Percentiles rank a stretch among this genome's conserved stretches.
phyloP scores from a whole-genome alignment of 2,888 invertebrate species.

The Drosophila paramelanica region DNA sequence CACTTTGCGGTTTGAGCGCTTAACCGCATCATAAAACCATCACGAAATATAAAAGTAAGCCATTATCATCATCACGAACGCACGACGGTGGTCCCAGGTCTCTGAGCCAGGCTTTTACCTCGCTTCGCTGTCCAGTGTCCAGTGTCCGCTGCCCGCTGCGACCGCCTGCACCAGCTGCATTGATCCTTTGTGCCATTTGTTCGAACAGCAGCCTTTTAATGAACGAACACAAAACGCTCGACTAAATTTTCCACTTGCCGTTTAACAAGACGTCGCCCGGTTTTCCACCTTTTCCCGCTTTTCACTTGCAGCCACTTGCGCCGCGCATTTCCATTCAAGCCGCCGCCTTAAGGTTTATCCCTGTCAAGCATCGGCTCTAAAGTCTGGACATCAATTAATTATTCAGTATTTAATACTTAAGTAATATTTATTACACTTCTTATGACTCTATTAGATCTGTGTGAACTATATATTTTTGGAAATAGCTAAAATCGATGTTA shows the following conservation, averaged over 20 bases:
- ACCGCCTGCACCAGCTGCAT: slow-evolving; percentile 49
- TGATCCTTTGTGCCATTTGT: slow-evolving; percentile 48
- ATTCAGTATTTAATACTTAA: neutral
- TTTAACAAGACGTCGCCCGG: slow-evolving; percentile 13
- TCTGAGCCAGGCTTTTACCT: slow-evolving; percentile 25
- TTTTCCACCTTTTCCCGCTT: slow-evolving; percentile 27
- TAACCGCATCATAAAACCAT: slow-evolving; percentile 82
- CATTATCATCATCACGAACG: slow-evolving; percentile 76
- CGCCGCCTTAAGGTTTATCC: slow-evolving; percentile 1
- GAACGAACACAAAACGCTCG: slow-evolving; percentile 42
- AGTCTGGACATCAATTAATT: slow-evolving; percentile 17
- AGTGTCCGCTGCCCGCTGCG: neutral
- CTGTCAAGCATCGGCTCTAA: neutral
- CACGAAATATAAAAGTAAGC: slow-evolving; percentile 74
- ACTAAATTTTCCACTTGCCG: slow-evolving; percentile 47
- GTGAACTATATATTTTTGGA: neutral
- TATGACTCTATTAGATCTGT: neutral
- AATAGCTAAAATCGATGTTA: too few species aligned
- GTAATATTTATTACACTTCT: neutral
- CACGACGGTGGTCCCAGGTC: slow-evolving; percentile 59
- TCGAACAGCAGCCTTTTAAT: slow-evolving; percentile 47
- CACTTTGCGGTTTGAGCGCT: slow-evolving; percentile 79
- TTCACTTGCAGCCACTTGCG: slow-evolving; percentile 4
- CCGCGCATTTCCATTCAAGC: slow-evolving; percentile 31
- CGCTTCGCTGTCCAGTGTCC: slow-evolving; percentile 10